Evolutionary conservation across 2,113 vertebrate genomes (phyloP).

Genomic region (Aplodontia rufa): DNA sequence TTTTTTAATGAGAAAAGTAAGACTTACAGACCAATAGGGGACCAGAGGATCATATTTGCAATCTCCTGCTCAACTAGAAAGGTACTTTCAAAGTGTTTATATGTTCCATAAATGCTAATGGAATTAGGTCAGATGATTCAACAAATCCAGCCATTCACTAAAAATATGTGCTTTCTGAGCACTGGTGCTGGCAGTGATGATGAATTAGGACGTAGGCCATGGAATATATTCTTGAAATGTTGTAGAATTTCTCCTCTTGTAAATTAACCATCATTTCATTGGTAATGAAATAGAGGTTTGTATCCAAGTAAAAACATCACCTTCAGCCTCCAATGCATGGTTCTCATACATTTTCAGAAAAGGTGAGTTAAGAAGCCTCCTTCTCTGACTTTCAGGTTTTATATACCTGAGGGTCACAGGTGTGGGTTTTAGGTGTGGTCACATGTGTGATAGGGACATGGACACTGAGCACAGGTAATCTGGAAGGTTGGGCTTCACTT

Average conservation of each 20-base stretch:
- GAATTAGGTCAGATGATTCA: background rate
- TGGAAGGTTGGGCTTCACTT: background rate
- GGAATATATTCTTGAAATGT: background rate
- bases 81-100: background rate
- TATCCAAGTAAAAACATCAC: background rate
- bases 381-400: background rate
- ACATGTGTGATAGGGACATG: background rate
- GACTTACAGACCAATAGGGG: background rate
- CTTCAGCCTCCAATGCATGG: background rate
- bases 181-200: background rate
- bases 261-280: background rate
- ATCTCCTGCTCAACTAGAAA: background rate
- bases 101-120: background rate
- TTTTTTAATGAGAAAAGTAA: conserved; percentile 67
- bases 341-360: background rate
- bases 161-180: background rate
- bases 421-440: background rate
- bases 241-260: background rate
- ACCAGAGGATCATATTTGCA: background rate
- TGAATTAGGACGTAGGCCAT: background rate
- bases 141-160: background rate
- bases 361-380: background rate
- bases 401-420: background rate
- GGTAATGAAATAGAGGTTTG: background rate
- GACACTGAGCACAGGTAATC: accelerated